Evolutionary conservation across 2,888 invertebrate species (phyloP).

Genomic region (Brenthis ino): DNA sequence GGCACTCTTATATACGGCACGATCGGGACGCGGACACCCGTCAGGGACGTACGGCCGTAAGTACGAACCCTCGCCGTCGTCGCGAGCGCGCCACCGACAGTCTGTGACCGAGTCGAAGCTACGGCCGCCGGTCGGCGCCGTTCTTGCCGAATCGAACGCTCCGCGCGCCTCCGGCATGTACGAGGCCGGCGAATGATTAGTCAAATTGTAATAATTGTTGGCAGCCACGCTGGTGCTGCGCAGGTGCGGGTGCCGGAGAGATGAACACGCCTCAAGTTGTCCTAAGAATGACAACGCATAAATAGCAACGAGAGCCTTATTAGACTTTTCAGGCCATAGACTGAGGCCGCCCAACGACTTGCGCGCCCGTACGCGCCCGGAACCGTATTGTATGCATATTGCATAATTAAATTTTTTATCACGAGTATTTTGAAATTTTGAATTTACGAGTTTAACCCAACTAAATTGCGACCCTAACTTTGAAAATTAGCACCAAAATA

Average conservation of each 20-base stretch:
- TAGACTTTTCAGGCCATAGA: conserved; percentile 28
- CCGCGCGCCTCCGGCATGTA: conserved; percentile 68
- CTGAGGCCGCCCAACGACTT: conserved; percentile 53
- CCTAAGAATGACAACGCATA: conserved; percentile 75
- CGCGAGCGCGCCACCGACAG: conserved; percentile 75
- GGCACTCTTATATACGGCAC: conserved; percentile 80
- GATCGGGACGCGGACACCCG: conserved; percentile 75
- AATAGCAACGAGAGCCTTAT: conserved; percentile 41
- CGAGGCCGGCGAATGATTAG: conserved; percentile 76
- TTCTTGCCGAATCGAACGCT: conserved; percentile 58
- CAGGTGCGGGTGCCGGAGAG: conserved; percentile 74
- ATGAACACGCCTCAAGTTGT: conserved; percentile 80
- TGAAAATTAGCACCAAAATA: conserved; percentile 38
- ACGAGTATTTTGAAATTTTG: too few species aligned
- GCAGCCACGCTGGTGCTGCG: conserved; percentile 76
- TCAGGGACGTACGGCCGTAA: conserved; percentile 71
- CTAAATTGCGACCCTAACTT: conserved; percentile 8
- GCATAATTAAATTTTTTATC: neutral
- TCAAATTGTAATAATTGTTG: conserved; percentile 83
- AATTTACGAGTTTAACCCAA: neutral
- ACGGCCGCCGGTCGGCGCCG: conserved; percentile 65
- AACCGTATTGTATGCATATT: conserved; percentile 28
- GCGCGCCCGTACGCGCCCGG: conserved; percentile 72
- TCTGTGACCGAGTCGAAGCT: conserved; percentile 79
- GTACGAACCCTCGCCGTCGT: conserved; percentile 77